These are phyloP conservation scores for Sus scrofa DNA, from an alignment of 2,113 vertebrate genomes.

Conservation along the genomic window DNA sequence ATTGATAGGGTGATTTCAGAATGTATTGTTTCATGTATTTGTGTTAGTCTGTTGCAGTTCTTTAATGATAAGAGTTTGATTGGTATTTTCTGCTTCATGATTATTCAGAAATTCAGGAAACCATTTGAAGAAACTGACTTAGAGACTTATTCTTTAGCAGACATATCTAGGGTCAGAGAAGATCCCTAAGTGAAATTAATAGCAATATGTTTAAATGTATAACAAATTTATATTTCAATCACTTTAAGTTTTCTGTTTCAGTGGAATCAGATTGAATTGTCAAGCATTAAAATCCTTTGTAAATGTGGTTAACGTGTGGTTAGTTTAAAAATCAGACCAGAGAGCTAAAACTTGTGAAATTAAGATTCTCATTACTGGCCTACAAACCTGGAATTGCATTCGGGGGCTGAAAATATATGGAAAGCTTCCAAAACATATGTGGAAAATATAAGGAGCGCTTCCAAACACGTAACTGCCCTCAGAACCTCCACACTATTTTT, in stretches of 20 bases:
- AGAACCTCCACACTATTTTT: background rate
- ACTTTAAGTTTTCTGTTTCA: slow-evolving; percentile 51
- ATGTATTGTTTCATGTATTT: slow-evolving; percentile 60
- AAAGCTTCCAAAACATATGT: slow-evolving; percentile 34
- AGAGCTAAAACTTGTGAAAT: background rate
- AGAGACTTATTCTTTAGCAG: slow-evolving; percentile 14
- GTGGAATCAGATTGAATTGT: slow-evolving; percentile 38
- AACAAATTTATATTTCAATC: background rate
- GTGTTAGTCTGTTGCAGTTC: background rate
- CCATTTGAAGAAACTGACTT: slow-evolving; percentile 40
- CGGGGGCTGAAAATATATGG: slow-evolving; percentile 8
- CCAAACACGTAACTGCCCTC: background rate
- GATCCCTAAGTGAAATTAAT: slow-evolving; percentile 45
- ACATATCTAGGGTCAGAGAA: background rate
- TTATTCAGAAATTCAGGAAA: slow-evolving; percentile 42
- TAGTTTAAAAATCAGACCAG: slow-evolving; percentile 11
- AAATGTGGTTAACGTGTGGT: slow-evolving; percentile 14
- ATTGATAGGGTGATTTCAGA: background rate
- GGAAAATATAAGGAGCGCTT: slow-evolving; percentile 31
- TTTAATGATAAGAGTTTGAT: slow-evolving; percentile 10
- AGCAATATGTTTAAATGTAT: slow-evolving; percentile 45
- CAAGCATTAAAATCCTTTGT: slow-evolving; percentile 30
- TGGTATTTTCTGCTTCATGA: slow-evolving; percentile 20
- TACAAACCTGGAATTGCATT: slow-evolving; percentile 3
- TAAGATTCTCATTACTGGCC: background rate